Base-by-base conservation (phyloP, 1,140 invertebrate species). In the Drosophila parabipectinata region DNA sequence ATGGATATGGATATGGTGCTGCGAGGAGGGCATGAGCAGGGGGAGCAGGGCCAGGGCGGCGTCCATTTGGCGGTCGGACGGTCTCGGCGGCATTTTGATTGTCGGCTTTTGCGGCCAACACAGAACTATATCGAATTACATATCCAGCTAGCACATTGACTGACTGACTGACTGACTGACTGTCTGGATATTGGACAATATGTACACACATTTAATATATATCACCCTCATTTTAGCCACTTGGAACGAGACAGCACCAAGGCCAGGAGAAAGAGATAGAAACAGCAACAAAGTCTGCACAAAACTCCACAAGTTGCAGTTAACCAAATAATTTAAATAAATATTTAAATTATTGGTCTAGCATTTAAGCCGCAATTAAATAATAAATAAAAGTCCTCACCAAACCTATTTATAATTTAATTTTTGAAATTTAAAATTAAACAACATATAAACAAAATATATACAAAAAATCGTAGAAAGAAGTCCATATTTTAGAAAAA, bases 81-180 rank as follows among this genome's bases (percentile, higher is more conserved):
- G 81, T 75, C 80, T 21, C 55, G 78, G 44, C 79, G 73, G 79
- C 77, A 67, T 77, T 74, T 83, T 75, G 76, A 74, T 82, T 87
- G 78, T 87, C 83, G 82, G 81, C 82, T 78, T 85, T 81, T 85
- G 82, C 69, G 82, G 82, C 84, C 83, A 77, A 54, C 71, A 55
- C 75, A 68, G 61, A 85, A 85, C 83, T 78, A 87, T 87, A 87
- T 87, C 82, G 63, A 78, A 82, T 87, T 87, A 72, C 82, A 75
- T 24, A 69, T 69, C 58, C n/a, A 56, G 30, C 21, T 37, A 55
- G 39, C 26, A 30, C 39, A 34, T 14, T 34, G 41, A 21, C 44
- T 37, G 12, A n/a, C 61, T 50, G 55, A 15, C 53, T 55, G 62
- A 66, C 63, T 39, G 12, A 18, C 44, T 47, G 62, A 66, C 63